Conservation (phyloP, 2,888 invertebrate species). For the Athetis lepigone region DNA sequence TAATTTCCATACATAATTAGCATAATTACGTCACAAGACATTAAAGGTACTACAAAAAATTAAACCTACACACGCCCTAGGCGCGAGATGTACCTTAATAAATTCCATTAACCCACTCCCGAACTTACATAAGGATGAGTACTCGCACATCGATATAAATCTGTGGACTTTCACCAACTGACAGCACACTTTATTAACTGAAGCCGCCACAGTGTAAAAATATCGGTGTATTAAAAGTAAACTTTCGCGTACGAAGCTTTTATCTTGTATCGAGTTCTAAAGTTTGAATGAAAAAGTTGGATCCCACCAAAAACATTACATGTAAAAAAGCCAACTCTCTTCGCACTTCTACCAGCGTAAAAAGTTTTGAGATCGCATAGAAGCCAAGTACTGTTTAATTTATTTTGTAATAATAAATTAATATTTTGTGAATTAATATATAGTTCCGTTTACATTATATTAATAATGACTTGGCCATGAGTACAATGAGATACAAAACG, state of each 20-base stretch:
- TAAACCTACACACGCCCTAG: constrained; percentile 49
- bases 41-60: constrained; percentile 19
- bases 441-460: too few species aligned
- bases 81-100: constrained; percentile 71
- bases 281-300: constrained; percentile 34
- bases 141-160: constrained; percentile 71
- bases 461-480: too few species aligned
- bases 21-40: too few species aligned
- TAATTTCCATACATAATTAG: constrained; percentile 21
- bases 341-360: too few species aligned
- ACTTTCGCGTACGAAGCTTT: constrained; percentile 35
- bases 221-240: constrained; percentile 48
- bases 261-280: constrained; percentile 31
- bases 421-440: too few species aligned
- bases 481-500: too few species aligned
- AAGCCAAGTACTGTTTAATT: too few species aligned
- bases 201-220: constrained; percentile 63
- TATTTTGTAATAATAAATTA: too few species aligned
- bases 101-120: constrained; percentile 73
- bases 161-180: constrained; percentile 77
- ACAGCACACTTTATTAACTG: constrained; percentile 75
- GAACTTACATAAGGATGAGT: constrained; percentile 74
- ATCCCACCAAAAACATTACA: too few species aligned
- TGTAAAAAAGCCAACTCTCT: too few species aligned
- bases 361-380: too few species aligned